These are phyloP conservation scores for Amphiprion percula DNA, from an alignment of 2,113 vertebrate species.

Conservation along the genomic window DNA sequence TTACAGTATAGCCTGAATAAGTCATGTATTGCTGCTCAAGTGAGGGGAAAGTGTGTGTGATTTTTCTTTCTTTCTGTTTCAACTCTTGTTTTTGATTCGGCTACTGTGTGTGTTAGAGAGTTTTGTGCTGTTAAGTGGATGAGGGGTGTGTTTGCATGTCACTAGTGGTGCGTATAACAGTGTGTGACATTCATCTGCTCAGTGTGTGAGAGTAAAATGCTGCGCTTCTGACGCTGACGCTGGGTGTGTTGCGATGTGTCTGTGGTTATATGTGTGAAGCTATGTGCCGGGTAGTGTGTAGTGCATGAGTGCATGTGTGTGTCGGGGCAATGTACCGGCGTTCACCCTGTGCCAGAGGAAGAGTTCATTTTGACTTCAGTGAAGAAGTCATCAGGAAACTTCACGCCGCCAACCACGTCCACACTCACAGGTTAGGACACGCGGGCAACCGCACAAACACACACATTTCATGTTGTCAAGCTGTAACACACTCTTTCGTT, in stretches of 20 bases:
- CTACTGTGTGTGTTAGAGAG: not conserved
- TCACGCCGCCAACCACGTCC: conserved; percentile 72
- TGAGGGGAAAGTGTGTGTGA: not conserved
- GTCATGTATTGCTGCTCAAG: not conserved
- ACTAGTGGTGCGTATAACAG: not conserved
- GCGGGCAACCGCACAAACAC: not conserved
- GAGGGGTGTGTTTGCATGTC: conserved; percentile 3
- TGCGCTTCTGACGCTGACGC: not conserved
- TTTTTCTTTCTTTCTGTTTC: conserved; percentile 8
- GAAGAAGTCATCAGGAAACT: conserved; percentile 86
- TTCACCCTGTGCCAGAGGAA: conserved; percentile 85
- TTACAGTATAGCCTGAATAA: not conserved
- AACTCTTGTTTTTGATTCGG: not conserved
- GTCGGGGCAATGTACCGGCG: conserved; percentile 83
- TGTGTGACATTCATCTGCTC: not conserved
- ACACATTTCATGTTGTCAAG: not conserved
- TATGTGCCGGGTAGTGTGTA: conserved; percentile 52
- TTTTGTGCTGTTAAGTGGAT: not conserved
- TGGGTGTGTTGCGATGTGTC: conserved; percentile 13
- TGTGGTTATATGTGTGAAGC: conserved; percentile 25
- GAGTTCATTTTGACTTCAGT: conserved; percentile 88
- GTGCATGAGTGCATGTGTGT: conserved; percentile 61
- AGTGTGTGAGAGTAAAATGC: conserved; percentile 3
- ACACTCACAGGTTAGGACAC: conserved; percentile 79
- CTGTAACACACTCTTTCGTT: not conserved